Conservation (phyloP, 1,140 invertebrate genomes). For the Pachypsylla venusta region DNA sequence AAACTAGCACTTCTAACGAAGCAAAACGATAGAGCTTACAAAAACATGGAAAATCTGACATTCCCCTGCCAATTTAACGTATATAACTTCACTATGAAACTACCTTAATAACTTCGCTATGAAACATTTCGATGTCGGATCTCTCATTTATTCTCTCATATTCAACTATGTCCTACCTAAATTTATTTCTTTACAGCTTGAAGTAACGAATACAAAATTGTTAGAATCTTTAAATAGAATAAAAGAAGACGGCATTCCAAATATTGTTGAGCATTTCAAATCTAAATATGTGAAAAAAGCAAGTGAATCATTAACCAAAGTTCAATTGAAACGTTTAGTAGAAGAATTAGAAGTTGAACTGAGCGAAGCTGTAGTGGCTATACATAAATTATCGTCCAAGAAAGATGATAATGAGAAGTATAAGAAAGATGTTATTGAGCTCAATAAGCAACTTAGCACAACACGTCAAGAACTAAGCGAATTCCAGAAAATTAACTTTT, state of each 20-base stretch:
- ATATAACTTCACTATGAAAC: too few relatives aligned
- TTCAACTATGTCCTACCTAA: too few relatives aligned
- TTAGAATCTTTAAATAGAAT: constrained; percentile 42
- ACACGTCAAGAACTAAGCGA: constrained; percentile 17
- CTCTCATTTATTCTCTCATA: too few relatives aligned
- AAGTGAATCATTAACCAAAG: constrained; percentile 49
- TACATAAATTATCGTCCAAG: neutral
- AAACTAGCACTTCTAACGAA: too few relatives aligned
- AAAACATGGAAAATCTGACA: too few relatives aligned
- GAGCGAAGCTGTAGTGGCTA: constrained; percentile 32
- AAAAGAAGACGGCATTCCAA: constrained; percentile 41
- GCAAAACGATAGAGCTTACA: too few relatives aligned
- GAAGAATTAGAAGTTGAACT: constrained; percentile 65
- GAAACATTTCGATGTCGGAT: too few relatives aligned
- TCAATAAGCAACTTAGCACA: constrained; percentile 13
- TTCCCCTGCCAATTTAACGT: too few relatives aligned
- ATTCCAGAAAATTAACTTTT: neutral
- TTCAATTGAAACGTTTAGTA: constrained; percentile 58
- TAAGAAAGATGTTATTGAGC: constrained; percentile 16
- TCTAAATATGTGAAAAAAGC: constrained; percentile 48
- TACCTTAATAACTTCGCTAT: too few relatives aligned
- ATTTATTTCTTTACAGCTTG: constrained; percentile 30
- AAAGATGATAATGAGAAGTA: constrained; percentile 11
- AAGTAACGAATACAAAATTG: constrained; percentile 41
- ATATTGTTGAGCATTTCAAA: constrained; percentile 36